These are phyloP conservation scores for Columba janthina DNA, from an alignment of 2,113 vertebrate species.

Conservation along the genomic window DNA sequence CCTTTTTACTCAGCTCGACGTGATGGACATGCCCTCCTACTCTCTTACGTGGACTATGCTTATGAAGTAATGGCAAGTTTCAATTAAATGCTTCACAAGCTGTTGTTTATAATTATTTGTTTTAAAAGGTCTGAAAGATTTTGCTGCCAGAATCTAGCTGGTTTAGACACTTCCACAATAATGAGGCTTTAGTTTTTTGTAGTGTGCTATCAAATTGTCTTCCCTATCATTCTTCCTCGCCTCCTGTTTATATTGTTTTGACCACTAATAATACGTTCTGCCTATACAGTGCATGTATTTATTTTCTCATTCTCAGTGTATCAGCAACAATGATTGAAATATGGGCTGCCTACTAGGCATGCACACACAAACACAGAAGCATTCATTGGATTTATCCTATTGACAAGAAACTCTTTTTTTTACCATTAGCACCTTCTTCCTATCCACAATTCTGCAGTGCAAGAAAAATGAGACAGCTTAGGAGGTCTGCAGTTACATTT, in stretches of 20 bases:
- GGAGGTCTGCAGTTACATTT: constrained; percentile 6
- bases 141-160: neutral
- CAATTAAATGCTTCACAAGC: neutral
- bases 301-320: constrained; percentile 11
- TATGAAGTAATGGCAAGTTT: neutral
- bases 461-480: neutral
- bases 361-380: neutral
- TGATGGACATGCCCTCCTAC: neutral
- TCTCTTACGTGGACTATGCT: neutral
- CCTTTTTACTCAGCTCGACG: constrained; percentile 32
- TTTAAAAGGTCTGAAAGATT: constrained; percentile 22
- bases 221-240: neutral
- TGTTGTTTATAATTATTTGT: constrained; percentile 14
- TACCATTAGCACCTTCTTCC: neutral
- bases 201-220: neutral
- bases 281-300: neutral
- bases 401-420: neutral
- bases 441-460: neutral
- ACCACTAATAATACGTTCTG: neutral
- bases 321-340: neutral
- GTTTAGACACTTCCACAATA: neutral
- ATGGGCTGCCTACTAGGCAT: neutral
- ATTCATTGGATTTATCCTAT: neutral
- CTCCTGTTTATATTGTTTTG: neutral
- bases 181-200: neutral